Conservation (phyloP, 2,113 vertebrate genomes). For the Nerophis ophidion region DNA sequence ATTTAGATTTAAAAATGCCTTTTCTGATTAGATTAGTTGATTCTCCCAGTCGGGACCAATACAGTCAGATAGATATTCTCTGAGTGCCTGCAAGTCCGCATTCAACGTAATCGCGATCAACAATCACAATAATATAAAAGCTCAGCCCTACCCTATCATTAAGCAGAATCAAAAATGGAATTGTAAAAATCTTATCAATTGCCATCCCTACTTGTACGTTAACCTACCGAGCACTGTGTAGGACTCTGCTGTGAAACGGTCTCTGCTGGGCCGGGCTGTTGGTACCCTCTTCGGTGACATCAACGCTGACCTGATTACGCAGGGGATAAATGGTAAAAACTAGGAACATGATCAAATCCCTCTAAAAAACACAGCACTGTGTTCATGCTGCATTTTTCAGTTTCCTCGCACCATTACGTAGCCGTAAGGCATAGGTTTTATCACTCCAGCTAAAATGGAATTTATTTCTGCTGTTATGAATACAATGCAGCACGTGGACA, state of each 20-base stretch:
- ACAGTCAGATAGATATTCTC: no score
- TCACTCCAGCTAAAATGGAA: background rate
- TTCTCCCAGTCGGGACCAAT: no score
- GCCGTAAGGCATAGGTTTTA: background rate
- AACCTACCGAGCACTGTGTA: constrained; percentile 91
- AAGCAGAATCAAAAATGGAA: no score
- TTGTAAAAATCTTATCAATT: no score
- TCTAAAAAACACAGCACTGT: background rate
- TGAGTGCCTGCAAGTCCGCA: no score
- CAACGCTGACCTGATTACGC: constrained; percentile 70
- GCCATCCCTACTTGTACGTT: background rate
- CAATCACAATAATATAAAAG: no score
- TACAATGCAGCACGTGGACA: no score
- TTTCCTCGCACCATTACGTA: background rate
- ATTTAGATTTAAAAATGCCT: no score
- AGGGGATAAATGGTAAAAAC: background rate
- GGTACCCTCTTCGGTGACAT: constrained; percentile 89
- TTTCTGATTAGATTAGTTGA: no score
- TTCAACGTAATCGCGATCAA: no score
- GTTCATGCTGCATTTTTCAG: background rate
- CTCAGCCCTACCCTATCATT: no score
- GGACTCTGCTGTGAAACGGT: constrained; percentile 92
- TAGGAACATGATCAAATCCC: background rate
- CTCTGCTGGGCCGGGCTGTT: constrained; percentile 77
- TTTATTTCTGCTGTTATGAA: background rate